Base-by-base conservation (phyloP, 37 sponge, comb jelly and placozoan genomes). In the Aplysina aerophoba region DNA sequence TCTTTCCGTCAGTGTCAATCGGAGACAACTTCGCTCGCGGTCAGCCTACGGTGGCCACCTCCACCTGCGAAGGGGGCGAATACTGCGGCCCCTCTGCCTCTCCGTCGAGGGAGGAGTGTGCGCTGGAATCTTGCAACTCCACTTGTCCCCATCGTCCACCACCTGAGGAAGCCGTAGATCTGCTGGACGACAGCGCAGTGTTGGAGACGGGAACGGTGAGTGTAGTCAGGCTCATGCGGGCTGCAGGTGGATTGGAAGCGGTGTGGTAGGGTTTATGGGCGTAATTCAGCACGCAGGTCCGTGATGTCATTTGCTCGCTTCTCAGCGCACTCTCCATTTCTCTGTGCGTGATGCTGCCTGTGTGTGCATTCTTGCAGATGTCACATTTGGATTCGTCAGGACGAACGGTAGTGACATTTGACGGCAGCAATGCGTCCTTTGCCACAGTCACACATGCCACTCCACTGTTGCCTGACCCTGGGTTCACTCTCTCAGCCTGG, bases 401-500 rank as follows among this genome's bases (percentile, higher is more conserved):
- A 24, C 20, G 5, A 22, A 15, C 27, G 15, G 53, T 82, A n/a
- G 78, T 37, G 68, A 75, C 50, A 3, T 86, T 92, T 35, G 84
- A 86, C 86, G 93, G 93, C 3, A 28, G 74, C 27, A 28, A 19
- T 38, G 69, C 77, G 1, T 82, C 93, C 2, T 88, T 69, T 79
- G 84, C 83, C 25, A 83, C n/a, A 20, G 20, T 83, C 0, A 77
- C 55, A 16, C 27, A 65, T 0, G 71, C 41, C 33, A 40, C 79
- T 2, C 44, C 55, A 11, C 79, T 86, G 59, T 66, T 67, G 33
- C 85, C 87, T 19, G 84, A 73, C 22, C 35, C 59, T 13, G 90
- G 93, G 1, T 89, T 93, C 81, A 86, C 90, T n/a, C 8, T 93
- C 19, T 55, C 93, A 12, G 71, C 56, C 12, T 93, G 93, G 93